Conservation (phyloP, 2,113 vertebrate species). For the Chlorocebus sabaeus region DNA sequence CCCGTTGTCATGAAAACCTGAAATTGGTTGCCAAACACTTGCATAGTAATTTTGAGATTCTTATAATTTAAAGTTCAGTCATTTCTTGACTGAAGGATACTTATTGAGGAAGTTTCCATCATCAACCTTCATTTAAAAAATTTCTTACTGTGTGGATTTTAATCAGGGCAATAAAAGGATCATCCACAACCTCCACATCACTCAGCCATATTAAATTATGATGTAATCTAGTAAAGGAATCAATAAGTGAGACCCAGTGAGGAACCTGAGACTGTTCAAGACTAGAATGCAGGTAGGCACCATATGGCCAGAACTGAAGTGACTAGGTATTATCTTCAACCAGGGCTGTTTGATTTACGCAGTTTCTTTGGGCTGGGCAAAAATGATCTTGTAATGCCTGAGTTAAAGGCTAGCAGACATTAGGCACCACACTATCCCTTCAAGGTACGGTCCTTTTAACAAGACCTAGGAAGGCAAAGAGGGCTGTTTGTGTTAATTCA, state of each 20-base stretch:
- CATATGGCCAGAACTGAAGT: conserved; percentile 18
- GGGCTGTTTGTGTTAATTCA: not conserved
- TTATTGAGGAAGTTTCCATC: not conserved
- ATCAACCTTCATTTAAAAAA: not conserved
- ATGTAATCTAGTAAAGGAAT: conserved; percentile 62
- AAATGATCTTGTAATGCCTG: conserved; percentile 60
- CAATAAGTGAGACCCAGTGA: conserved; percentile 66
- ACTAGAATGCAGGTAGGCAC: conserved; percentile 54
- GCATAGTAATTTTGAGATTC: not conserved
- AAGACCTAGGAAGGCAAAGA: not conserved
- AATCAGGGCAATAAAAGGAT: conserved; percentile 61
- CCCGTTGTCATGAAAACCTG: not conserved
- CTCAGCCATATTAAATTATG: conserved; percentile 58
- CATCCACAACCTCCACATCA: conserved; percentile 48
- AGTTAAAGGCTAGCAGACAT: conserved; percentile 38
- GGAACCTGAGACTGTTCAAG: conserved; percentile 58
- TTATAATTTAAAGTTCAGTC: not conserved
- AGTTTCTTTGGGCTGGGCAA: conserved; percentile 44
- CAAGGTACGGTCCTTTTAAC: not conserved
- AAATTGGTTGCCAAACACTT: not conserved
- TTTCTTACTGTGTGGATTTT: conserved; percentile 65
- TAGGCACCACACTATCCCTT: not conserved
- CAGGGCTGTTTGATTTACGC: not conserved
- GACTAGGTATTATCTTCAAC: not conserved
- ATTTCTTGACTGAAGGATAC: not conserved